Base-by-base conservation (phyloP, 2,797 vertebrate genomes). In the Neoniphon sammara region DNA sequence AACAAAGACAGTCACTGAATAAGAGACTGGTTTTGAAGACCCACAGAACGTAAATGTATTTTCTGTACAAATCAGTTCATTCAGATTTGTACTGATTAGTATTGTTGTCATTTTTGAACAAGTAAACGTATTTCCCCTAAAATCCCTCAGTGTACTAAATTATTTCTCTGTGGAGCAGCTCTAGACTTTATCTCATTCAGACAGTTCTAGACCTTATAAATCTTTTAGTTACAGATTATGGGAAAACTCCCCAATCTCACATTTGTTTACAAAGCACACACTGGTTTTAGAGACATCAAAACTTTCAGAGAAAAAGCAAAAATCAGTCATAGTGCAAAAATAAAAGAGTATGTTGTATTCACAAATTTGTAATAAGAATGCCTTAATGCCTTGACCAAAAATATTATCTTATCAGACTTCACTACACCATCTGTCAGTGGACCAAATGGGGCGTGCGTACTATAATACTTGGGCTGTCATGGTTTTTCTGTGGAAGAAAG, bases 401-500 rank as follows among this genome's bases (percentile, higher is more conserved):
- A n/a, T 30, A 55, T 36, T 49, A 2, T 72, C 5, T 61, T 17
- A 47, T 47, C 46, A 47, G 46, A 17, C 46, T 8, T n/a, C 46
- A 47, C 2, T 47, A 17, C 46, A 47, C 46, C 46, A 46, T 46
- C 44, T 17, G 34, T 36, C 34, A 36, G 34, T 46, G 44, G 44
- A 17, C 10, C 44, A 46, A 46, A 46, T 46, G 44, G 15, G 15
- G 44, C 15, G 12, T 46, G 36, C 14, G n/a, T 20, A 20, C 50
- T 23, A 23, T 61, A 50, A 54, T 23, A 18, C 18, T 73, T 7
- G 21, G 11, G 30, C 65, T 57, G 20, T 73, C 20, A 17, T 65
- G n/a, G 49, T 56, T 66, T 75, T 82, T 80, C 46, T 63, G 73
- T 68, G 64, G 36, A 55, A 52, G 44, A 63, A 54, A 54, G 1